Percentiles rank a stretch among this genome's conserved stretches.
Evolutionary conservation across 2,888 invertebrate genomes (phyloP).

Genomic region (Cryptocheilus praepositus): DNA sequence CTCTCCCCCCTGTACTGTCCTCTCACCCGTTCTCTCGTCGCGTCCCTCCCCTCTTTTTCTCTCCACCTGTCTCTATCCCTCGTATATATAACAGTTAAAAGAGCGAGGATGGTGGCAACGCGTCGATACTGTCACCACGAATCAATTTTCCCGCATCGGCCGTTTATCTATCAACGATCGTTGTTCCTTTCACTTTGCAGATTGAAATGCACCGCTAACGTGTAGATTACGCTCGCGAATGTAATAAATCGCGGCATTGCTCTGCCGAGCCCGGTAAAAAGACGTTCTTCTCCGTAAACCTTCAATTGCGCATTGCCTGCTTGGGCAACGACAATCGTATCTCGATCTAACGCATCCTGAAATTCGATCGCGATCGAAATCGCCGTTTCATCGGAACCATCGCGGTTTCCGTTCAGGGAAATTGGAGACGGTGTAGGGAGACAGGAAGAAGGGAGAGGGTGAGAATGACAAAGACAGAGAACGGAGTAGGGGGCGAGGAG

Average conservation of each 20-base stretch:
- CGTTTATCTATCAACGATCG: too few species aligned
- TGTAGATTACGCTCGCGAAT: too few species aligned
- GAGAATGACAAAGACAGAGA: too few species aligned
- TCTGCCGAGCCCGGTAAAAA: not conserved
- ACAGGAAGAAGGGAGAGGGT: too few species aligned
- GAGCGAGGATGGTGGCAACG: not conserved
- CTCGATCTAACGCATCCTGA: not conserved
- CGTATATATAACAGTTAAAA: not conserved
- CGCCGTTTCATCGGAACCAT: not conserved
- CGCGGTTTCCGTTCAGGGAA: conserved; percentile 12
- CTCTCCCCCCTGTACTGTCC: conserved; percentile 1
- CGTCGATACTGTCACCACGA: not conserved
- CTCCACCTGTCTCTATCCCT: conserved; percentile 6
- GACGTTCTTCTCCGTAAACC: not conserved
- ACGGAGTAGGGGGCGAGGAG: not conserved
- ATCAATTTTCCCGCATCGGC: too few species aligned
- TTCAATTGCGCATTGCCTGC: too few species aligned
- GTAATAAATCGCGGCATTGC: too few species aligned
- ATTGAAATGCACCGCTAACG: too few species aligned
- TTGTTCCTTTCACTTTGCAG: too few species aligned
- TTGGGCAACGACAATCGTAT: too few species aligned
- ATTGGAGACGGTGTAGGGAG: not conserved
- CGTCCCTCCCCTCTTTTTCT: not conserved
- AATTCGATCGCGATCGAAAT: not conserved
- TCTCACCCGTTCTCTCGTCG: not conserved